A percentile compares a stretch with the other conserved stretches of the same genome.
phyloP scores from a whole-genome alignment of 2,797 vertebrate genomes.

The Crenuchus spilurus region DNA sequence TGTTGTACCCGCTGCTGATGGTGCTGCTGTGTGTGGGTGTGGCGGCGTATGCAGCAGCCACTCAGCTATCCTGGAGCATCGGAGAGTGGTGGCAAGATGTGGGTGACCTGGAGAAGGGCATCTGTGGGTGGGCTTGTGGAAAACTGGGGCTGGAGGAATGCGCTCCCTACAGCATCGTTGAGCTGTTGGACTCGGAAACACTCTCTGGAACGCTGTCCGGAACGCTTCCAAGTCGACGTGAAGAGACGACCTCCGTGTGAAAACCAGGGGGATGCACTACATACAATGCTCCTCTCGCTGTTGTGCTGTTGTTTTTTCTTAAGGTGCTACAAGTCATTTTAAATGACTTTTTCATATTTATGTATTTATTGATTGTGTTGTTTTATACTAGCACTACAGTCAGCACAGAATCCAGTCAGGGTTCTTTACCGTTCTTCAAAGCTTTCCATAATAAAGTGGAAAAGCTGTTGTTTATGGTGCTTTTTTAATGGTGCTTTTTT shows the following conservation, averaged over 20 bases:
- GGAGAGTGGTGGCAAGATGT: slow-evolving; percentile 83
- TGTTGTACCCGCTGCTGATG: slow-evolving; percentile 85
- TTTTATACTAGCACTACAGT: no score
- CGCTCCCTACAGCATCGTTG: slow-evolving; percentile 85
- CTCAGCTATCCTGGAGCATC: slow-evolving; percentile 84
- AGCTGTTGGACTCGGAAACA: slow-evolving; percentile 85
- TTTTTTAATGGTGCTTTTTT: no score
- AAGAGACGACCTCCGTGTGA: slow-evolving; percentile 80
- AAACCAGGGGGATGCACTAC: background rate
- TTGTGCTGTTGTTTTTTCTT: background rate
- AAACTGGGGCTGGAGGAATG: slow-evolving; percentile 86
- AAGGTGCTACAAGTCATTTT: slow-evolving; percentile 1
- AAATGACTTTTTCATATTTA: background rate
- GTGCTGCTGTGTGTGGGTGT: slow-evolving; percentile 79
- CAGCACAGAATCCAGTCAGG: no score
- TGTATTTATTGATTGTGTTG: background rate
- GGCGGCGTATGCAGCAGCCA: slow-evolving; percentile 78
- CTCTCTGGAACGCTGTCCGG: slow-evolving; percentile 84
- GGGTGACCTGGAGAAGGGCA: slow-evolving; percentile 86
- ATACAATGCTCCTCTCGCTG: background rate
- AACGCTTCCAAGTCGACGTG: slow-evolving; percentile 76
- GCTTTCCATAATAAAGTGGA: no score
- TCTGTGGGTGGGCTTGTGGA: slow-evolving; percentile 86
- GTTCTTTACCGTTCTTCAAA: no score
- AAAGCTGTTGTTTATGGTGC: no score